Percentiles rank a stretch among this genome's conserved stretches.
phyloP scores from a whole-genome alignment of 2,888 invertebrate genomes.

The Limnephilus marmoratus region DNA sequence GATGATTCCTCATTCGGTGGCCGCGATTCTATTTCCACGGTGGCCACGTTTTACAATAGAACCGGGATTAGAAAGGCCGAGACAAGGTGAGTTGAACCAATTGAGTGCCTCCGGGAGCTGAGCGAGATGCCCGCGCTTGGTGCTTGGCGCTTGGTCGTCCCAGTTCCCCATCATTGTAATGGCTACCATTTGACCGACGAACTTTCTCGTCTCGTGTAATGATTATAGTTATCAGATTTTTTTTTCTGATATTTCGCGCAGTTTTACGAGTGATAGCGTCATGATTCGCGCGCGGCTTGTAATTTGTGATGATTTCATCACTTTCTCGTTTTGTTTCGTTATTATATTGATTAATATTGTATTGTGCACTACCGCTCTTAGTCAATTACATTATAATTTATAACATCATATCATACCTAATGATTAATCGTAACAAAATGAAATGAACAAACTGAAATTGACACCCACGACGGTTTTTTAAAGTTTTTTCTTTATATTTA shows the following conservation, averaged over 20 bases:
- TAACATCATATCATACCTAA: background rate
- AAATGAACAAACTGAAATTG: background rate
- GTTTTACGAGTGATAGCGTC: background rate
- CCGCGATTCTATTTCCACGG: background rate
- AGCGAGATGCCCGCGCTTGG: background rate
- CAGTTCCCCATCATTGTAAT: conserved; percentile 6
- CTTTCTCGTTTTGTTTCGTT: background rate
- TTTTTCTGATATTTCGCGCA: background rate
- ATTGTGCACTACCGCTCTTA: background rate
- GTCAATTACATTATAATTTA: background rate
- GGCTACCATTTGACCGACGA: background rate
- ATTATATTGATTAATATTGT: background rate
- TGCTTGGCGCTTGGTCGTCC: background rate
- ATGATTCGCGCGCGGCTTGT: background rate
- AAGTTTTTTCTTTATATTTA: too few relatives aligned
- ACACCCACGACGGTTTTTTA: background rate
- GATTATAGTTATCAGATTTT: background rate
- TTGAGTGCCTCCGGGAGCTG: background rate
- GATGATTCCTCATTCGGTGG: background rate
- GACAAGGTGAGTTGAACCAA: background rate
- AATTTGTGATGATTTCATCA: background rate
- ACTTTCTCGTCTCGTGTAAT: background rate
- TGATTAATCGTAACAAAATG: too few relatives aligned
- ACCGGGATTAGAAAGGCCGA: conserved; percentile 23
- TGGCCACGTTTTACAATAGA: conserved; percentile 2